phyloP scores from a whole-genome alignment of 2,797 vertebrate genomes.

The Crocidura indochinensis region DNA sequence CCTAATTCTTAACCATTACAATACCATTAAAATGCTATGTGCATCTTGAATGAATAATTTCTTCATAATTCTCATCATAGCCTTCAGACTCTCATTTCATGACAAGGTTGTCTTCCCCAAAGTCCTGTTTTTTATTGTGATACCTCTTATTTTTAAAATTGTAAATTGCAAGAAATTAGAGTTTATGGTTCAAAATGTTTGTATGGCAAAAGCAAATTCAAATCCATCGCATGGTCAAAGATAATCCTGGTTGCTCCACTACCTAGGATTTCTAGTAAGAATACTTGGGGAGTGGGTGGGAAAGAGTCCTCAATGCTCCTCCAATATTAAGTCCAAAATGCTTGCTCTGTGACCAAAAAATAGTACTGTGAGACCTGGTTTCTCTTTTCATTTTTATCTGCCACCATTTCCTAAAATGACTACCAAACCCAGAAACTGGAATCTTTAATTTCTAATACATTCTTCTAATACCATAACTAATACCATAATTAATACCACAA shows the following conservation, averaged over 20 bases:
- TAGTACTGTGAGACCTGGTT: not conserved
- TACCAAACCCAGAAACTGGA: not conserved
- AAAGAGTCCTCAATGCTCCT: not conserved
- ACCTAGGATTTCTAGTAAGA: too few relatives aligned
- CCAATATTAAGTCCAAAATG: conserved; percentile 19
- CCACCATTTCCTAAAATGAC: not conserved
- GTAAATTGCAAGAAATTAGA: too few relatives aligned
- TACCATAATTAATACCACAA: not conserved
- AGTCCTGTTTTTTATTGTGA: not conserved
- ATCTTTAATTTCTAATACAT: not conserved
- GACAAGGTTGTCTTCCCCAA: not conserved
- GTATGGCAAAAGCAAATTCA: too few relatives aligned
- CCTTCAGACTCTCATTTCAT: not conserved
- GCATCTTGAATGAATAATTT: conserved; percentile 39
- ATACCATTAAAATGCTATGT: conserved; percentile 31
- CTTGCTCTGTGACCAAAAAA: not conserved
- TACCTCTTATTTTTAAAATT: conserved; percentile 24
- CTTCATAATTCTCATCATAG: conserved; percentile 1
- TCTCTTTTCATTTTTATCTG: not conserved
- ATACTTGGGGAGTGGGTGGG: too few relatives aligned
- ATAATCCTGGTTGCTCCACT: not conserved
- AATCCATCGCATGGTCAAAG: not conserved
- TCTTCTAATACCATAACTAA: not conserved
- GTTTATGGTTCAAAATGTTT: too few relatives aligned
- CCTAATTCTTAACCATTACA: conserved; percentile 37